Evolutionary conservation across 2,797 vertebrate species (phyloP), one percentile per base, ranked within the genome.

Genomic region (Vespertilio murinus): DNA sequence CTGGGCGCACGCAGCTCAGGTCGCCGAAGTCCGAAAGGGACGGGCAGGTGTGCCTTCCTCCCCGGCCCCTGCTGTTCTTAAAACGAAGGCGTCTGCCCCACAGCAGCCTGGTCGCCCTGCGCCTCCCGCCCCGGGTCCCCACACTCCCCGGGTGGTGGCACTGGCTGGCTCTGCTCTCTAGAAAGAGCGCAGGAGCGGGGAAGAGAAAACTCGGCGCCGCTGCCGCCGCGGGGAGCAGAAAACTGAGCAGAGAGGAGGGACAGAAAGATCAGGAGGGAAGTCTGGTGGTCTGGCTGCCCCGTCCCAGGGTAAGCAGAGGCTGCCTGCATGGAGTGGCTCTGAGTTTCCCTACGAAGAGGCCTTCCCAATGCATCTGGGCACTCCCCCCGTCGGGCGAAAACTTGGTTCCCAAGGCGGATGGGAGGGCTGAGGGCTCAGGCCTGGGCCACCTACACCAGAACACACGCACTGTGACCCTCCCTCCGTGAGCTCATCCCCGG

Each of bases 371-470:
- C 38, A 38, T 42, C 67, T 22, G 35, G 74, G 38, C 4, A 5
- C 78, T 92, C 10, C 96, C 96, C 96, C 14, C 56, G 5, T 96
- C 52, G 0, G 82, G 52, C 93, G 96, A 97, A 97, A 96, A 77
- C 33, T 64, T 69, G 78, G 56, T 42, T 94, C 42, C 47, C 17
- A 1, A 13, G 33, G 61, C 71, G 12, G 69, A 16, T 14, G 28
- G 80, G 74, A 56, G 40, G 25, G 18, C 40, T 23, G 0, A 23
- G 45, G 56, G 49, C 47, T 73, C 59, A 80, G 94, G 64, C 71
- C 52, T 65, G 49, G 64, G 49, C 49, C 42, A 8, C 35, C 38
- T 8, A 52, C 56, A 49, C 6, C 5, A 6, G 9, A 54, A 47
- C 89, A 71, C 20, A 75, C 71, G n/a, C n/a, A n/a, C n/a, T n/a